These are phyloP conservation scores for Poecilia wingei DNA, from an alignment of 2,797 vertebrate genomes.

Conservation along the genomic window DNA sequence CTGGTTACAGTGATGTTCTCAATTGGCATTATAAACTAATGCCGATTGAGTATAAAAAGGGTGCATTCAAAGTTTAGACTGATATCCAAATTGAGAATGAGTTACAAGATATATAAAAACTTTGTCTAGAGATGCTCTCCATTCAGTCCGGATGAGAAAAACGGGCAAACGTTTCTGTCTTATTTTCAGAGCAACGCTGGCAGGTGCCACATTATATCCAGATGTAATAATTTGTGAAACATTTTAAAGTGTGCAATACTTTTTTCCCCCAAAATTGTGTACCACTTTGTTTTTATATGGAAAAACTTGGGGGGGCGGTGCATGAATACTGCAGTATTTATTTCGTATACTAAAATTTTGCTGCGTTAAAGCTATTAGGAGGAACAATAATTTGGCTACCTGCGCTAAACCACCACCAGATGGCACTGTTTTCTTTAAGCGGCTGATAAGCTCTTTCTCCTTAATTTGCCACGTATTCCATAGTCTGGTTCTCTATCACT, in stretches of 20 bases:
- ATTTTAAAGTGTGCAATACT: background rate
- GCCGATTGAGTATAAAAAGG: too few species aligned
- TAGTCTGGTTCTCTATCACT: constrained; percentile 20
- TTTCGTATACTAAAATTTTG: background rate
- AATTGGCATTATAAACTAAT: background rate
- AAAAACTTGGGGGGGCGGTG: background rate
- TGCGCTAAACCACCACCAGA: constrained; percentile 37
- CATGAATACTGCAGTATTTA: background rate
- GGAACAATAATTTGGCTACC: background rate
- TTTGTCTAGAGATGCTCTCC: too few species aligned
- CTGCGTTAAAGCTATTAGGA: background rate
- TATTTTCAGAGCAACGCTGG: too few species aligned
- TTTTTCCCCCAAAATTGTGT: background rate
- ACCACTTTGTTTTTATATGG: background rate
- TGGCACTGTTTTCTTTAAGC: constrained; percentile 42
- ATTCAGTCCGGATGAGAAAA: too few species aligned
- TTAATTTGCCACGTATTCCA: constrained; percentile 8
- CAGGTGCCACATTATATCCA: too few species aligned
- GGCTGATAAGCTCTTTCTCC: constrained; percentile 9
- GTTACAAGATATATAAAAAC: too few species aligned
- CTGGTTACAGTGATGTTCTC: background rate
- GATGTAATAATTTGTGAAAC: too few species aligned
- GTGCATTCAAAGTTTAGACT: too few species aligned
- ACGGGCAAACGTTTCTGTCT: too few species aligned
- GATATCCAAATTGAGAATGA: too few species aligned